Evolutionary conservation across 2,797 vertebrate genomes (phyloP).

Genomic region (Galaxias olidus): DNA sequence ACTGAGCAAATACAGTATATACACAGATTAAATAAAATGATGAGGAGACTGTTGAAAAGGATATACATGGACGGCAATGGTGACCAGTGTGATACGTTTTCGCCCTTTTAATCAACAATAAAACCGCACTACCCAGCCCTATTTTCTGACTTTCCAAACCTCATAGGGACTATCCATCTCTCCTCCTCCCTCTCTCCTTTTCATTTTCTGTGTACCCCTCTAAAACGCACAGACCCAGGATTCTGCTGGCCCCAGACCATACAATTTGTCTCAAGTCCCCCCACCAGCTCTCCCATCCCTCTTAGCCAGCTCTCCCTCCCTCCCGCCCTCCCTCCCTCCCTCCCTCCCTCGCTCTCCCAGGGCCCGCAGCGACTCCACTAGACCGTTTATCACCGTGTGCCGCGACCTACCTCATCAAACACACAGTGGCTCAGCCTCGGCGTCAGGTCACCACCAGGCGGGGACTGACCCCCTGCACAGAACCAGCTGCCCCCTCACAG

Average conservation of each 20-base stretch:
- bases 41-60: too few species aligned
- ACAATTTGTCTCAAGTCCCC: constrained; percentile 6
- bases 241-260: constrained; percentile 9
- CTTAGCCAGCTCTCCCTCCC: not conserved
- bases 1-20: too few species aligned
- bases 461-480: constrained; percentile 1
- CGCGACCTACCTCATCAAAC: too few species aligned
- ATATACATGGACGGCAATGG: too few species aligned
- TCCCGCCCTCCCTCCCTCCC: not conserved
- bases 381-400: constrained; percentile 39
- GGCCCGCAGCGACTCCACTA: constrained; percentile 24
- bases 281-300: not conserved
- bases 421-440: not conserved
- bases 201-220: not conserved
- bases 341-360: not conserved
- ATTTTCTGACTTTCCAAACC: too few species aligned
- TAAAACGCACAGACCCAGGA: not conserved
- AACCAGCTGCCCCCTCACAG: constrained; percentile 11
- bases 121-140: not conserved
- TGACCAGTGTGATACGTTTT: too few species aligned
- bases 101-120: too few species aligned
- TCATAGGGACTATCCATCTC: not conserved
- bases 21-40: too few species aligned
- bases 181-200: not conserved
- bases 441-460: not conserved